Evolutionary conservation across 2,888 invertebrate species (phyloP), one percentile per base, ranked within the genome.

Genomic region (Dermolepida albohirtum): DNA sequence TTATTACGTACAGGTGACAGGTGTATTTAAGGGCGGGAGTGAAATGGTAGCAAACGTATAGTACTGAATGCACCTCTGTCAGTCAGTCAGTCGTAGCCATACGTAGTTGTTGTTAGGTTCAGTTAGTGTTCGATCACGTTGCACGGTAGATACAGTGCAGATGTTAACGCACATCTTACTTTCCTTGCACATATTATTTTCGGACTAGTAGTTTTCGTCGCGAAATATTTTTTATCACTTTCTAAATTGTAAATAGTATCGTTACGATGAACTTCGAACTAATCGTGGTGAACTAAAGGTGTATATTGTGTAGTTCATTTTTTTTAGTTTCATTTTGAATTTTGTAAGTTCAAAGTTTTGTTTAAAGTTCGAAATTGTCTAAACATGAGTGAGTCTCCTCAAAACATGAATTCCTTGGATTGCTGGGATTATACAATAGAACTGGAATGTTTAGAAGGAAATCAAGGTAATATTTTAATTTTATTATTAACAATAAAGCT

Each of bases 381-480:
- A 2, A 71, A 68, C 66, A 82, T 82, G 82, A 76, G 78, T 74
- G 80, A 81, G 76, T 78, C 84, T 78, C 74, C 81, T 75, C 77
- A 84, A 78, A 75, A 82, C 67, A 83, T 90, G 74, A 91, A 89
- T 79, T 92, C 92, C 62, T 83, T 93, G 82, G 93, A 93, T 81
- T 89, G 89, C 78, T 94, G 93, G 93, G 93, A 93, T 86, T 94
- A 93, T 81, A 91, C 92, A 54, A 91, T 93, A 76, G 93, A 93
- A 81, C 84, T 93, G 83, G 93, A 93, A 81, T 93, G 92, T 82
- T 85, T 93, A 76, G 88, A 90, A 81, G 92, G 91, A 77, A 89
- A 89, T 72, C 89, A 92, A 91, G 92, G 92, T 92, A 73, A 17
- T 49, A 66, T 14, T 22, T 22, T 22, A 22, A n/a, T 22, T 22